A percentile compares a stretch with the other conserved stretches of the same genome.
Evolutionary conservation across 2,113 vertebrate species (phyloP).

Genomic region (Clarias batrachus): DNA sequence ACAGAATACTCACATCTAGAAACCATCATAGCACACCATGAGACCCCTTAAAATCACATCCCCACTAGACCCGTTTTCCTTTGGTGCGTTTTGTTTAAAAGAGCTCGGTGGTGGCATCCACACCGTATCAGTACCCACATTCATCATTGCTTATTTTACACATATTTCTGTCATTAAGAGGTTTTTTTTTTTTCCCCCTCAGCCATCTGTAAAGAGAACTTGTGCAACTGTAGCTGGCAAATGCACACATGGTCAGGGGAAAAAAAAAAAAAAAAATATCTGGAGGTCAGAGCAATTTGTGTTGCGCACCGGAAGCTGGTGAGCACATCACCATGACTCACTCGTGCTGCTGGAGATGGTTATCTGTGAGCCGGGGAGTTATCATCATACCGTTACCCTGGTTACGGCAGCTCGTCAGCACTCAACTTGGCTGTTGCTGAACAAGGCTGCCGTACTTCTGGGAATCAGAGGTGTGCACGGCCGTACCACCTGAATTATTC

Average conservation of each 20-base stretch:
- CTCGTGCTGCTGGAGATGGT: conserved; percentile 49
- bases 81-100: neutral
- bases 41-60: neutral
- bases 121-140: neutral
- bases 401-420: conserved; percentile 70
- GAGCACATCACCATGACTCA: conserved; percentile 55
- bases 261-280: conserved; percentile 24
- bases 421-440: conserved; percentile 33
- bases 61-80: neutral
- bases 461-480: conserved; percentile 35
- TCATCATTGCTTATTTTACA: neutral
- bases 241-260: conserved; percentile 23
- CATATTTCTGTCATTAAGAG: neutral
- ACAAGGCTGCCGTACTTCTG: conserved; percentile 39
- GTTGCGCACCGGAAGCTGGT: conserved; percentile 55
- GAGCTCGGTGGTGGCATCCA: neutral
- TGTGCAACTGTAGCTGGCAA: neutral
- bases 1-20: conserved; percentile 1
- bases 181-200: neutral
- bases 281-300: conserved; percentile 45
- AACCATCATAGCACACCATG: conserved; percentile 3
- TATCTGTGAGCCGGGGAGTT: conserved; percentile 64
- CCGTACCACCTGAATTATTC: conserved; percentile 34
- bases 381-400: conserved; percentile 68
- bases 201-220: neutral